A percentile compares a stretch with the other conserved stretches of the same genome.
phyloP scores from a whole-genome alignment of 2,888 invertebrate species.

The Acanthosepion pharaonis region DNA sequence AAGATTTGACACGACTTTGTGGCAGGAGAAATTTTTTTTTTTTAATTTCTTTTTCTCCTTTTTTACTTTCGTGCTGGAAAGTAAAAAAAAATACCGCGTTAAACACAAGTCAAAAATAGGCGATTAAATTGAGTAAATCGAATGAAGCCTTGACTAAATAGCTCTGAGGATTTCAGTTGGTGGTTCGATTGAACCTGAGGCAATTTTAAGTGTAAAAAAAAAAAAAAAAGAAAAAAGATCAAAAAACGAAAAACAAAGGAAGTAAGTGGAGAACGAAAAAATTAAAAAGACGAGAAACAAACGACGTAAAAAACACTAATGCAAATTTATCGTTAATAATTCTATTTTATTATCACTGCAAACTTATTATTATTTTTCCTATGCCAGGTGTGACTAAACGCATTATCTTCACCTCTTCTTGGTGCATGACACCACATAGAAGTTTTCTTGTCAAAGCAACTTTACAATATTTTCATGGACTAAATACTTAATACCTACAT shows the following conservation, averaged over 20 bases:
- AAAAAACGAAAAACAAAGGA: neutral
- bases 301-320: neutral
- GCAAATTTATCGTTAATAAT: slow-evolving; percentile 33
- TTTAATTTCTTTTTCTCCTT: neutral
- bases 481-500: neutral
- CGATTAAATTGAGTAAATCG: neutral
- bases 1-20: slow-evolving; percentile 21
- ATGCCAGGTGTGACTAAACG: neutral
- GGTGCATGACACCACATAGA: neutral
- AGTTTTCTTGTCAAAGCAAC: neutral
- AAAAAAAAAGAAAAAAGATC: neutral
- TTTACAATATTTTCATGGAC: neutral
- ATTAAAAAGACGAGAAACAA: neutral
- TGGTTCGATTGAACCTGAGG: neutral
- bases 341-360: neutral
- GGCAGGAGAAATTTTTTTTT: neutral
- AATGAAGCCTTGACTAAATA: neutral
- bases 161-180: neutral
- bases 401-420: neutral
- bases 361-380: neutral
- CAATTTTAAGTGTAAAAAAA: neutral
- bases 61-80: neutral
- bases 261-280: neutral
- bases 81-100: neutral
- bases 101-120: neutral